Evolutionary conservation across 2,888 invertebrate genomes (phyloP), one percentile per base, ranked within the genome.

Genomic region (Trisateles emortualis): DNA sequence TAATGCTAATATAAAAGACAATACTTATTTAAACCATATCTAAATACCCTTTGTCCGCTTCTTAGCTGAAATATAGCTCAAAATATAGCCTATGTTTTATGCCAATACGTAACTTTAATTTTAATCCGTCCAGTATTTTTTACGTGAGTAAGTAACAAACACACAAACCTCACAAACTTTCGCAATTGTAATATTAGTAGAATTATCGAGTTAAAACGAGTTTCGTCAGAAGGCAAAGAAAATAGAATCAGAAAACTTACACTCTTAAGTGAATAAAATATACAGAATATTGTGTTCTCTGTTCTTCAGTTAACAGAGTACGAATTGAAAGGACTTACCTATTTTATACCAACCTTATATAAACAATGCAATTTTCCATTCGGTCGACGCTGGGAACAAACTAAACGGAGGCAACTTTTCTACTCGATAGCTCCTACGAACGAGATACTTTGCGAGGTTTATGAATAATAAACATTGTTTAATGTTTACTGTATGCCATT

Each of bases 351-450:
- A 49, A 53, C 48, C 45, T 55, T 61, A 52, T 62, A 71, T 64
- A 67, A 68, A 74, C 66, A 73, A 70, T 70, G 68, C 70, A 77
- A 75, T 77, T 74, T 78, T 76, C 77, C 66, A 75, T 72, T 76
- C 62, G 62, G 59, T 64, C 61, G 62, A 54, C 56, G 68, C 48
- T 62, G 59, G 54, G 55, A 55, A 63, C 72, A 66, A 72, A 72
- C 67, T 68, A 64, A 69, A 75, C 61, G 67, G 59, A 58, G 64
- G 52, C 62, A 76, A 76, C 64, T 78, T 72, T 74, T 65, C 66
- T 66, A 67, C 70, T 77, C 69, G 61, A 72, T 72, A 55, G 61
- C 61, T 60, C 41, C 52, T 35, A 40, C 45, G 33, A 66, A 57
- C 53, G 56, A 52, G 48, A 56, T 64, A 53, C 55, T 48, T 54